These are phyloP conservation scores for Varanus salvator DNA, from an alignment of 2,113 vertebrate genomes.

Conservation along the genomic window DNA sequence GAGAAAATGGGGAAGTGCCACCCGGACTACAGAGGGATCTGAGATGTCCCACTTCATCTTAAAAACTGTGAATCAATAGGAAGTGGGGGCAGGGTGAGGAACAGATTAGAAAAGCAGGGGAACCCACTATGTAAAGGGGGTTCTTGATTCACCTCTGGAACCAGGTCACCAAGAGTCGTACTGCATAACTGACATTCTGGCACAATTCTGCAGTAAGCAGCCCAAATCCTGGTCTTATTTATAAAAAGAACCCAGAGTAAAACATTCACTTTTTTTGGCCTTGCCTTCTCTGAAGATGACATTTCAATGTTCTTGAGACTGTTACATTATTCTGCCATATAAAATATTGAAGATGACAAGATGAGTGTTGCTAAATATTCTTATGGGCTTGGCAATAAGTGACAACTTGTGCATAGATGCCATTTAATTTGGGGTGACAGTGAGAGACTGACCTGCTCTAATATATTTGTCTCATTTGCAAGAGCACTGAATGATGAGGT, in stretches of 20 bases:
- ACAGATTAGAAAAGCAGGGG: too few relatives aligned
- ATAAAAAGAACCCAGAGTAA: not conserved
- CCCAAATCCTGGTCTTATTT: not conserved
- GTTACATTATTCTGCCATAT: constrained; percentile 35
- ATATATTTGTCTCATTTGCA: constrained; percentile 54
- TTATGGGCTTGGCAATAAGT: constrained; percentile 61
- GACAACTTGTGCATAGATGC: constrained; percentile 64
- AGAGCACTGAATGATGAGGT: constrained; percentile 21
- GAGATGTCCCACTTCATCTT: too few relatives aligned
- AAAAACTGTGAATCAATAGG: too few relatives aligned
- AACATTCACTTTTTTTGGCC: not conserved
- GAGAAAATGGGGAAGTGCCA: not conserved
- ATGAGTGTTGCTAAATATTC: constrained; percentile 42
- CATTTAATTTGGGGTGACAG: constrained; percentile 62
- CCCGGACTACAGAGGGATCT: not conserved
- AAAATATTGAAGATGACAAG: constrained; percentile 57
- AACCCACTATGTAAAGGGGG: not conserved
- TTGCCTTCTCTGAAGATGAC: constrained; percentile 30
- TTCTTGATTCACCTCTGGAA: not conserved
- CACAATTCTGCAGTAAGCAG: not conserved
- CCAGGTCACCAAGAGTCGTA: too few relatives aligned
- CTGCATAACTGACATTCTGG: too few relatives aligned
- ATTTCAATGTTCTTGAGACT: constrained; percentile 10
- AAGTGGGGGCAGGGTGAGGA: too few relatives aligned
- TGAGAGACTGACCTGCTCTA: constrained; percentile 61